Base-by-base conservation (phyloP, 2,797 vertebrate species). In the Premnoplex brunnescens region DNA sequence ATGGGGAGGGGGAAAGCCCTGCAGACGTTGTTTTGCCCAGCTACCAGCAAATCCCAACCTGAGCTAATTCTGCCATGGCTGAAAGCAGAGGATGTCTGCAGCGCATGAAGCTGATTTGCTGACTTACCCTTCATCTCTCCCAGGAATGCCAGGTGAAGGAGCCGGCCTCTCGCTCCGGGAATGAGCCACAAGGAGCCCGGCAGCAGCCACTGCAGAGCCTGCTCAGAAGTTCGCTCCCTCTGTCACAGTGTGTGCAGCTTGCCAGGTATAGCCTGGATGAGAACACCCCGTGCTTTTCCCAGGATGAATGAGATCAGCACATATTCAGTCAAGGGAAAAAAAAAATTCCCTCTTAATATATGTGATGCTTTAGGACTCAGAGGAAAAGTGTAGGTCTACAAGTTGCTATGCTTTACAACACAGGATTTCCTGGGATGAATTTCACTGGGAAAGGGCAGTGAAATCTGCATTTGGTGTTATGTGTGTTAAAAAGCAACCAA, bases 271-370 rank as follows among this genome's bases (percentile, higher is more conserved):
- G 91, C 89, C 15, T 58, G 74, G 89, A 85, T 80, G 89, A 94
- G 94, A 92, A 94, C 94, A 85, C 87, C 82, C 96, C 8, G 89
- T 93, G 93, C 95, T 96, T 91, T 91, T 85, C 95, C 88, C 94
- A 74, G 59, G 92, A 93, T 97, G 94, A 93, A 91, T 96, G 97
- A 97, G 96, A 97, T 97, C 97, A 97, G 94, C 95, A 82, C 93
- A 95, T 91, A 96, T 80, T 86, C 93, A 87, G 63, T 78, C 69
- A 69, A 85, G 49, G 52, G 7, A 14, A 22, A 48, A 72, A 71
- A 60, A 51, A 36, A 34, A 58, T 1, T 55, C 22, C 13, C 41
- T 85, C 30, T 72, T 71, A 21, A 66, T 72, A 34, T 41, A 62
- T 30, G 28, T 22, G 69, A 78, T 79, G 63, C 59, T 85, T 96